Evolutionary conservation across 2,888 invertebrate species (phyloP).

Genomic region (Electrophaes corylata): DNA sequence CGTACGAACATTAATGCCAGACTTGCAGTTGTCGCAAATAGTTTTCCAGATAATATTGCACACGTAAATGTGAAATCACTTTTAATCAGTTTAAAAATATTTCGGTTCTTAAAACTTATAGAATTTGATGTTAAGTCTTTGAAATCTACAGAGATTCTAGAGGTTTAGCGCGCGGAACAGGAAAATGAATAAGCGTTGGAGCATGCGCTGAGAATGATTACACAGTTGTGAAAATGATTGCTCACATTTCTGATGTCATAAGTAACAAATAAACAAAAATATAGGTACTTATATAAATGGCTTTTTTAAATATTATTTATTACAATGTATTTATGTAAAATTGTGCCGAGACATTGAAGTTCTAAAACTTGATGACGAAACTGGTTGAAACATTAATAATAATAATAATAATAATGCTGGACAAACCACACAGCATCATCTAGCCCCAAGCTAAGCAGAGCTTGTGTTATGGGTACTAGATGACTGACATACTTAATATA

Average conservation of each 20-base stretch:
- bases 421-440: too few species aligned
- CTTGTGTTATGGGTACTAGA: too few species aligned
- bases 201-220: constrained; percentile 49
- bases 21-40: constrained; percentile 26
- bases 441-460: too few species aligned
- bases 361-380: constrained; percentile 21
- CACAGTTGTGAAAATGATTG: constrained; percentile 40
- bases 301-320: neutral
- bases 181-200: constrained; percentile 31
- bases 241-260: constrained; percentile 6
- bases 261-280: neutral
- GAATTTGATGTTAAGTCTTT: constrained; percentile 10
- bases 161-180: constrained; percentile 1
- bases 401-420: too few species aligned
- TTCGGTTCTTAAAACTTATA: neutral
- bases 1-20: constrained; percentile 30
- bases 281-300: too few species aligned
- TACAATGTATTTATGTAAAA: too few species aligned
- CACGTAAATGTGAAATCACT: constrained; percentile 5
- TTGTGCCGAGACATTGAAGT: neutral
- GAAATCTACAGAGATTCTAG: constrained; percentile 16
- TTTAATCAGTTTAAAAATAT: neutral
- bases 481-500: too few species aligned
- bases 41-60: constrained; percentile 21
- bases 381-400: constrained; percentile 15